phyloP scores from a whole-genome alignment of 2,113 vertebrate species.

The Otolemur garnettii region DNA sequence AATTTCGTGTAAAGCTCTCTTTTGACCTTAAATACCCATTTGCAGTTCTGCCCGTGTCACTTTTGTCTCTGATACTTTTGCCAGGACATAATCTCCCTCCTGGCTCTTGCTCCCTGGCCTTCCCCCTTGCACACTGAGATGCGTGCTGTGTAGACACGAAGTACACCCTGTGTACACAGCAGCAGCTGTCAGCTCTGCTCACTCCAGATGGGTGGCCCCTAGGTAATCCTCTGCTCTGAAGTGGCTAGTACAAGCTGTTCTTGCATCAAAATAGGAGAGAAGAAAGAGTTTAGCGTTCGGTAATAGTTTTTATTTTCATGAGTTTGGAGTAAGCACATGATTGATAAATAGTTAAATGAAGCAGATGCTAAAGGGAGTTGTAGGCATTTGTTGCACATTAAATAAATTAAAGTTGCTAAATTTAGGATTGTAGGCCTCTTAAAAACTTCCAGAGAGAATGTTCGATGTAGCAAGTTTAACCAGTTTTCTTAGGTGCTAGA shows the following conservation, averaged over 20 bases:
- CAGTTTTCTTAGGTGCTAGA: constrained; percentile 37
- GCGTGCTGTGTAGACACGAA: neutral
- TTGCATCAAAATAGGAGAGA: constrained; percentile 34
- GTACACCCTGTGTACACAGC: constrained; percentile 34
- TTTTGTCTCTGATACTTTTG: neutral
- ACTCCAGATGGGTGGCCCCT: constrained; percentile 44
- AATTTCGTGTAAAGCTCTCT: constrained; percentile 24
- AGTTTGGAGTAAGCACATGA: constrained; percentile 30
- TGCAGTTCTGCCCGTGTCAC: neutral
- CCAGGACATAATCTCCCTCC: neutral
- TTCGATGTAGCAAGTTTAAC: neutral
- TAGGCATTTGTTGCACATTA: neutral
- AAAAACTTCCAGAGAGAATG: neutral
- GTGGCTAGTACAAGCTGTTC: constrained; percentile 44
- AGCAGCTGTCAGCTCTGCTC: neutral
- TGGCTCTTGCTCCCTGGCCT: neutral
- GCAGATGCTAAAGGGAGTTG: neutral
- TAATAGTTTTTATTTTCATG: constrained; percentile 66
- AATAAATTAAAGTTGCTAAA: neutral
- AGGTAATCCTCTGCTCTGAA: constrained; percentile 32
- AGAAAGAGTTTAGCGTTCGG: constrained; percentile 36
- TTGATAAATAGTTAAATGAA: constrained; percentile 56
- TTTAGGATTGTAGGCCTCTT: neutral
- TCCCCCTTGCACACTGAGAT: neutral
- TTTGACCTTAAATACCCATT: constrained; percentile 17